Evolutionary conservation across 1,140 invertebrate genomes (phyloP).

Genomic region (Thaumetopoea pityocampa): DNA sequence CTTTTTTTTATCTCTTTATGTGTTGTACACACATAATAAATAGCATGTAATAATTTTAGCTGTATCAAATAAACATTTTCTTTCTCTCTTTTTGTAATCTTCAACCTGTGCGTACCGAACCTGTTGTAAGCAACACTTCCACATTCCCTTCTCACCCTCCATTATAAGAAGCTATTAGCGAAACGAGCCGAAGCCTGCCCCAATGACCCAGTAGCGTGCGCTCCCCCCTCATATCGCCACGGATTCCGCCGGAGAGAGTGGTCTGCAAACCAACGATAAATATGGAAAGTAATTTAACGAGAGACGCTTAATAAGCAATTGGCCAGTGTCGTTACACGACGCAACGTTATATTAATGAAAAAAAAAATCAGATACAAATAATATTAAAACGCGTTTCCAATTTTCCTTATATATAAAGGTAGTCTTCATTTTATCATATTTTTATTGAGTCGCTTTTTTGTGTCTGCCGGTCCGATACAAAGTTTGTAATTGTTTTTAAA

Average conservation of each 20-base stretch:
- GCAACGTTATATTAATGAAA: slow-evolving; percentile 2
- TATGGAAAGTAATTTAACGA: slow-evolving; percentile 42
- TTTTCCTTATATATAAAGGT: slow-evolving; percentile 9
- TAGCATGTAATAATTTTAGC: too few relatives aligned
- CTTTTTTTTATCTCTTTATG: too few relatives aligned
- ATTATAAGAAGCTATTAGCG: background rate
- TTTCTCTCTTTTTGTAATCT: too few relatives aligned
- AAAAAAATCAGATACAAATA: background rate
- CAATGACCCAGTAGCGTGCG: slow-evolving; percentile 16
- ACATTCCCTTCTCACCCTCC: background rate
- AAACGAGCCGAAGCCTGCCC: slow-evolving; percentile 1
- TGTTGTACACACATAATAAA: too few relatives aligned
- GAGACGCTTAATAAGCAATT: slow-evolving; percentile 34
- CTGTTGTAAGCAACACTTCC: background rate
- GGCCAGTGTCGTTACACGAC: slow-evolving; percentile 4
- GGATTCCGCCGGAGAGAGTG: slow-evolving; percentile 11
- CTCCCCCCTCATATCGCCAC: too few relatives aligned
- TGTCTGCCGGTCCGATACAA: too few relatives aligned
- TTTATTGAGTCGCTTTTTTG: too few relatives aligned
- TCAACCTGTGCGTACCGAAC: too few relatives aligned
- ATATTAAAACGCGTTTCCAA: background rate
- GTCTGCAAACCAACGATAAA: slow-evolving; percentile 39
- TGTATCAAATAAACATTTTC: too few relatives aligned
- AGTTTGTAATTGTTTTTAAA: too few relatives aligned
- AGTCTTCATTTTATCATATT: too few relatives aligned